Evolutionary conservation across 2,888 invertebrate genomes (phyloP), one percentile per base, ranked within the genome.

Genomic region (Epistrophe eligans): DNA sequence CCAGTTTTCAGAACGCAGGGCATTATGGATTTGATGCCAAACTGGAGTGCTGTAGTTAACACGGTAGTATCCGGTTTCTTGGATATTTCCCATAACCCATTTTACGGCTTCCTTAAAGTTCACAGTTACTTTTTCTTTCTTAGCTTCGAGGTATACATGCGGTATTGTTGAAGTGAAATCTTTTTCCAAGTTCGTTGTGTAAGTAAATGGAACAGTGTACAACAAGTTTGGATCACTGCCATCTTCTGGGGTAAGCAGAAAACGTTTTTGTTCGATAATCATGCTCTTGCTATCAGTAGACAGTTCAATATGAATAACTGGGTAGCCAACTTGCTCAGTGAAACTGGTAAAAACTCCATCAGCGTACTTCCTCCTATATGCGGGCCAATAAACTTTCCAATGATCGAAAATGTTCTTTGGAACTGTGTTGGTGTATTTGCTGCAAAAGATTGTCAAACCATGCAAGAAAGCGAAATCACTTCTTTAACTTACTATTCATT

Each of bases 11-110:
- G 35, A 0, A 5, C 89, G 67, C 0, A 91, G 62, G 0, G 89
- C 88, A 0, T 77, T 17, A 35, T 90, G 91, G 15, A 92, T 91
- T 5, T 81, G 89, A 71, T 90, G 89, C 96, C 96, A 97, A 90
- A 95, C 96, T 0, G 90, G 90, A 0, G 89, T 89, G 50, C 96
- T 96, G 89, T 97, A 97, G 90, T 96, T 96, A 3, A 96, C 95
- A 89, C 96, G 93, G 92, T 95, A 96, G 91, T 91, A 92, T 1
- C 92, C 91, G 13, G 90, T 91, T 89, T 92, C 89, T 79, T 92
- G 92, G 15, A 92, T 88, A 40, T 93, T 93, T 15, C 89, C 91
- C 43, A 93, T 88, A 10, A 93, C 66, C 93, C 93, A 93, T 3
- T 38, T 84, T 4, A 72, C 40, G 1, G 45, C 13, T 2, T 0